Conservation (phyloP, 2,113 vertebrate species). For the Syngnathus scovelli region DNA sequence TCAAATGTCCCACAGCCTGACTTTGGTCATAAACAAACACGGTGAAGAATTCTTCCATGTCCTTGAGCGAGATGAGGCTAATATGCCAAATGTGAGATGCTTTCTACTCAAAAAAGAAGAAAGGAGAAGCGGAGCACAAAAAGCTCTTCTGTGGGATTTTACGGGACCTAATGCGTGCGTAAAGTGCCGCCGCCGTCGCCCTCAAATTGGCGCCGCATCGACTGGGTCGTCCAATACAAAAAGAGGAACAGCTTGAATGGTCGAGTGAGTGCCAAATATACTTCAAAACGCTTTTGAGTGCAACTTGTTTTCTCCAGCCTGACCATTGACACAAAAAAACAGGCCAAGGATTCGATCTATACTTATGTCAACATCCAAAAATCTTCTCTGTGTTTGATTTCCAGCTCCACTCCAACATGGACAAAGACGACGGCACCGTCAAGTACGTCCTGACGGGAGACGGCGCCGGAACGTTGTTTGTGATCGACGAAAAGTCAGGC, state of each 20-base stretch:
- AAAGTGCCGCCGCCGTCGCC: background rate
- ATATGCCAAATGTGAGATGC: background rate
- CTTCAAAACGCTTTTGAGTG: background rate
- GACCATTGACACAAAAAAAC: background rate
- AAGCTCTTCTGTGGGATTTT: constrained; percentile 7
- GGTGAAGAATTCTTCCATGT: background rate
- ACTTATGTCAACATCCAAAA: background rate
- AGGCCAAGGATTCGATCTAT: background rate
- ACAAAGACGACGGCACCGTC: constrained; percentile 89
- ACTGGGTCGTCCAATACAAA: background rate
- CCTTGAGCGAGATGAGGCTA: constrained; percentile 3
- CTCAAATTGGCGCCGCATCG: background rate
- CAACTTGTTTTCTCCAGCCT: background rate
- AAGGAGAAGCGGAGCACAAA: constrained; percentile 1
- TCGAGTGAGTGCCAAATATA: background rate
- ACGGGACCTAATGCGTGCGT: background rate
- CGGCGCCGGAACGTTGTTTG: constrained; percentile 87
- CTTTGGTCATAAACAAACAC: background rate
- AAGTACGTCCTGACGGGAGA: constrained; percentile 94
- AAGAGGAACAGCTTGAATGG: background rate
- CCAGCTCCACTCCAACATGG: constrained; percentile 95
- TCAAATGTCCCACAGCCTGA: background rate
- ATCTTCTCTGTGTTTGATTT: background rate
- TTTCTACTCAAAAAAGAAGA: background rate
- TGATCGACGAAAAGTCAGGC: constrained; percentile 96